Evolutionary conservation across 2,797 vertebrate species (phyloP), one percentile per base, ranked within the genome.

Genomic region (Sebastes hubbsi): DNA sequence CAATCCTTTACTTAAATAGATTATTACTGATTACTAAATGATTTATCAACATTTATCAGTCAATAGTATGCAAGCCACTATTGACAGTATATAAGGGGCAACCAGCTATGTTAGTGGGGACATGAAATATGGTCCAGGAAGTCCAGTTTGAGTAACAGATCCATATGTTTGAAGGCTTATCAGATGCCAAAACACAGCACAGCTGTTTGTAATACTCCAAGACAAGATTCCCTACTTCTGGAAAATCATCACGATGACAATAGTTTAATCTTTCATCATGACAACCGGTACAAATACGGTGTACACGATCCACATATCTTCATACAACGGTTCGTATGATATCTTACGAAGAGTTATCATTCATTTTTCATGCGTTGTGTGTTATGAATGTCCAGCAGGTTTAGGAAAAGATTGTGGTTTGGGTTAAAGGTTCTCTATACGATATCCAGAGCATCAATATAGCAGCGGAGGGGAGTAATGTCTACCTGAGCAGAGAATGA

Each of bases 321-420:
- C 16, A 49, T 20, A 49, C 42, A 49, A 49, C 3, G 16, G 42
- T 18, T 49, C 18, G 42, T 49, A 18, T 49, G 42, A 49, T 49
- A 49, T 18, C 18, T 49, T 18, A 56, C 12, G 22, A 56, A 56
- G 3, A 25, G 54, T 56, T 8, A 25, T 25, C 6, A 6, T 13
- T 25, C 0, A 24, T 25, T 13, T 56, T 56, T 8, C 0, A 1
- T 20, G 16, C 16, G 7, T 56, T 56, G 12, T 56, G 54, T 14
- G 11, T 56, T 14, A 12, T 5, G n/a, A 54, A 54, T 54, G 52
- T 54, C 52, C 52, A 55, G 2, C 1, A 49, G 42, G 42, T 49
- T 49, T 49, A 49, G 1, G 42, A 0, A 49, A 20, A 49, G 42
- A 46, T 46, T 1, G 16, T 18, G 16, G 42, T 49, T 20, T 49